Conservation (phyloP, 1,140 invertebrate species). For the Neotoxoptera formosana region DNA sequence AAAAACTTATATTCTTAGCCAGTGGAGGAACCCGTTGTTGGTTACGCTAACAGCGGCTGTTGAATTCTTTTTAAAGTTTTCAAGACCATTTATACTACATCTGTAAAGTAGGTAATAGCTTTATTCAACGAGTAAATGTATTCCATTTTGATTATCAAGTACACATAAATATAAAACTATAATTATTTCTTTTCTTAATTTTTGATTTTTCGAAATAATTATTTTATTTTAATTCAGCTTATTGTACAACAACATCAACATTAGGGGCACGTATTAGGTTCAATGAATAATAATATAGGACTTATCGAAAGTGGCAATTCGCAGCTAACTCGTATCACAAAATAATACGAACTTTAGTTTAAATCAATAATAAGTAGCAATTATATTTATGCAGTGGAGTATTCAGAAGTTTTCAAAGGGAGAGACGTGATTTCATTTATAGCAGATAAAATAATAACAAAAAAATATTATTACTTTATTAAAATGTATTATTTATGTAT, state of each 20-base stretch:
- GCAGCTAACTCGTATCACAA: not conserved
- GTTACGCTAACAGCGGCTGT: not conserved
- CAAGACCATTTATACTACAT: constrained; percentile 16
- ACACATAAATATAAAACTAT: not conserved
- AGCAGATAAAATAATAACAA: not conserved
- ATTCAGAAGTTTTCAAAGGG: constrained; percentile 16
- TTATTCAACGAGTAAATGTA: not conserved
- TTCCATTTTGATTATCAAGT: not conserved
- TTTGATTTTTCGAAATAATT: not conserved
- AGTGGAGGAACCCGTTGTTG: not conserved
- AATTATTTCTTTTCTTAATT: not conserved
- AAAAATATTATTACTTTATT: constrained; percentile 16
- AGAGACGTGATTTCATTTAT: constrained; percentile 6
- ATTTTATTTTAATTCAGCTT: not conserved
- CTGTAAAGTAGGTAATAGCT: not conserved
- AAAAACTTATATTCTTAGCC: not conserved
- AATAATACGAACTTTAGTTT: not conserved
- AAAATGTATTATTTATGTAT: not conserved
- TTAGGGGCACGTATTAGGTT: not conserved
- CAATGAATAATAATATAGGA: not conserved
- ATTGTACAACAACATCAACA: not conserved
- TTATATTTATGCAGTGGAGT: not conserved
- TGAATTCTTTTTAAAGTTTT: constrained; percentile 27
- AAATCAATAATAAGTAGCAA: constrained; percentile 18
- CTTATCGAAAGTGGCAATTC: not conserved